A percentile compares a stretch with the other conserved stretches of the same genome.
Evolutionary conservation across 2,888 invertebrate species (phyloP).

Genomic region (Halictus quadricinctus): DNA sequence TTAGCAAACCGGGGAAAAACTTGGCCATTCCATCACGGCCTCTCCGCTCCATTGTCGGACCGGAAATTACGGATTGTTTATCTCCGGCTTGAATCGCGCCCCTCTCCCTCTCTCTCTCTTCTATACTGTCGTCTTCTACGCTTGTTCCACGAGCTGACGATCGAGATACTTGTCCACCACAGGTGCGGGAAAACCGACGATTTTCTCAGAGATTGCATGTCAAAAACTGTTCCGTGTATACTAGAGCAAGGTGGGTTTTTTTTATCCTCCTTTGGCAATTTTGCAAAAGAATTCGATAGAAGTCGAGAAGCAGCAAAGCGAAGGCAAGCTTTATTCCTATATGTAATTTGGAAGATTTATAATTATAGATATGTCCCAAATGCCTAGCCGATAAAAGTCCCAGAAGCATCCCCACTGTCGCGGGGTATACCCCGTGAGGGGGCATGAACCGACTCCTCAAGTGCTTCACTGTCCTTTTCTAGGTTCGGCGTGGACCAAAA

Average conservation of each 20-base stretch:
- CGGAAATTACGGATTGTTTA: conserved; percentile 17
- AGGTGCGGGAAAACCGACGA: background rate
- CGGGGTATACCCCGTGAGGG: too few species aligned
- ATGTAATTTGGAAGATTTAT: too few species aligned
- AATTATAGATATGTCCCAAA: too few species aligned
- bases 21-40: conserved; percentile 39
- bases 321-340: too few species aligned
- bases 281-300: background rate
- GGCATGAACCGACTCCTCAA: too few species aligned
- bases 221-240: background rate
- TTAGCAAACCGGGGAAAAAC: conserved; percentile 42
- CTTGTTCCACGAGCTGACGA: background rate
- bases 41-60: background rate
- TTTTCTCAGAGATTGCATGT: background rate
- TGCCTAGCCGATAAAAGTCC: too few species aligned
- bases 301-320: too few species aligned
- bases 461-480: too few species aligned
- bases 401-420: too few species aligned
- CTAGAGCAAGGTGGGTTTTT: background rate
- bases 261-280: background rate
- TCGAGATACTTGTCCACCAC: conserved; percentile 6
- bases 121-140: background rate
- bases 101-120: background rate
- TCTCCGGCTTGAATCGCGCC: background rate
- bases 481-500: too few species aligned